Conservation (phyloP, 2,888 invertebrate species). For the Macaria liturata region DNA sequence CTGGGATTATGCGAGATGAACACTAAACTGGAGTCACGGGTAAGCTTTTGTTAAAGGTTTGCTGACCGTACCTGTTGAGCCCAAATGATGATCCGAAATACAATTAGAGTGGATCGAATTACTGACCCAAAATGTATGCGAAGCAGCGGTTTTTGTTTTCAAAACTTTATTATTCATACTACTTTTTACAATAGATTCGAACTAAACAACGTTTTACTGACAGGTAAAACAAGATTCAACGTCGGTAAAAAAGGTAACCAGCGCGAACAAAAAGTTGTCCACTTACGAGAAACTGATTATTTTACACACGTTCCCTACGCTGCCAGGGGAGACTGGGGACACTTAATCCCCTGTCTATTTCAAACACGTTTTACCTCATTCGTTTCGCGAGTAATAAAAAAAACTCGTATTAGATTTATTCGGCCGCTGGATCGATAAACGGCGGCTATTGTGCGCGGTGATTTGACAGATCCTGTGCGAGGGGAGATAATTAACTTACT, state of each 20-base stretch:
- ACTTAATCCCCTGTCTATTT: slow-evolving; percentile 82
- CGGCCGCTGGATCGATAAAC: slow-evolving; percentile 60
- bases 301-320: slow-evolving; percentile 46
- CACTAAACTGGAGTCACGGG: too few species aligned
- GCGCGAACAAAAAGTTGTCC: slow-evolving; percentile 26
- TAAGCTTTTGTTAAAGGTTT: too few species aligned
- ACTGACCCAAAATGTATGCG: too few species aligned
- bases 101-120: too few species aligned
- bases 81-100: too few species aligned
- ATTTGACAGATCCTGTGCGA: slow-evolving; percentile 60
- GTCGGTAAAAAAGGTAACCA: slow-evolving; percentile 29
- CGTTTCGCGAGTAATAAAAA: slow-evolving; percentile 76
- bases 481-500: slow-evolving; percentile 41
- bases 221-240: not conserved
- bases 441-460: slow-evolving; percentile 49
- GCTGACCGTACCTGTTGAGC: too few species aligned
- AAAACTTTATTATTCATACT: too few species aligned
- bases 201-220: not conserved
- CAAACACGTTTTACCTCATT: slow-evolving; percentile 82
- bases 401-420: slow-evolving; percentile 78
- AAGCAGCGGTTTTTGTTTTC: too few species aligned
- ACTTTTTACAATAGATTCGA: too few species aligned
- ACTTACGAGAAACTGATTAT: slow-evolving; percentile 23
- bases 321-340: slow-evolving; percentile 75
- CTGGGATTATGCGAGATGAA: too few species aligned